These are phyloP conservation scores for Brachynemurus nebulosus DNA, from an alignment of 2,888 invertebrate genomes.

Conservation along the genomic window DNA sequence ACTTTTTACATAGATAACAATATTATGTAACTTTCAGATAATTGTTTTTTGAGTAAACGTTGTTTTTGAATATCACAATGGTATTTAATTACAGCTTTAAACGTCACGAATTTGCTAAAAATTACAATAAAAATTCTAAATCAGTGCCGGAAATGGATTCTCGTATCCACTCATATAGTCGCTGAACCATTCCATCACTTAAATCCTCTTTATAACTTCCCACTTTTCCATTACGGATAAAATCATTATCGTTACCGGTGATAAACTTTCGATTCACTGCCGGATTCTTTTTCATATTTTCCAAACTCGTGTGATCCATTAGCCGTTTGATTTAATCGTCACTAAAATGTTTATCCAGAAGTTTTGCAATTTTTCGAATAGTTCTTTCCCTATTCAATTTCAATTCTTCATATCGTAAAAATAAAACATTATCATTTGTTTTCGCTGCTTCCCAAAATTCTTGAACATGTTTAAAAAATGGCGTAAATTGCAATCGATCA, in stretches of 20 bases:
- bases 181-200: not conserved
- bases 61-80: no score
- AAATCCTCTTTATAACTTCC: not conserved
- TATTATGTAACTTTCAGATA: no score
- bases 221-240: not conserved
- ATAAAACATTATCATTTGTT: not conserved
- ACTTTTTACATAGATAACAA: no score
- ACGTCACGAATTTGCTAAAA: no score
- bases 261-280: not conserved
- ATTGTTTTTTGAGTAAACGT: no score
- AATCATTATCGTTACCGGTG: not conserved
- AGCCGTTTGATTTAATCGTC: not conserved
- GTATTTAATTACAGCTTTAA: no score
- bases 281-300: not conserved
- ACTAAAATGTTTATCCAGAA: not conserved
- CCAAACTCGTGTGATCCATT: not conserved
- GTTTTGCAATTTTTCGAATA: not conserved
- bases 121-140: not conserved
- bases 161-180: not conserved
- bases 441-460: slow-evolving; percentile 1
- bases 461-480: not conserved
- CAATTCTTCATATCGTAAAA: slow-evolving; percentile 1
- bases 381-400: not conserved
- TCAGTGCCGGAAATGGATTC: not conserved
- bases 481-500: not conserved